Percentiles rank a stretch among this genome's conserved stretches.
phyloP scores from a whole-genome alignment of 2,888 invertebrate species.

The Platycheirus rosarum region DNA sequence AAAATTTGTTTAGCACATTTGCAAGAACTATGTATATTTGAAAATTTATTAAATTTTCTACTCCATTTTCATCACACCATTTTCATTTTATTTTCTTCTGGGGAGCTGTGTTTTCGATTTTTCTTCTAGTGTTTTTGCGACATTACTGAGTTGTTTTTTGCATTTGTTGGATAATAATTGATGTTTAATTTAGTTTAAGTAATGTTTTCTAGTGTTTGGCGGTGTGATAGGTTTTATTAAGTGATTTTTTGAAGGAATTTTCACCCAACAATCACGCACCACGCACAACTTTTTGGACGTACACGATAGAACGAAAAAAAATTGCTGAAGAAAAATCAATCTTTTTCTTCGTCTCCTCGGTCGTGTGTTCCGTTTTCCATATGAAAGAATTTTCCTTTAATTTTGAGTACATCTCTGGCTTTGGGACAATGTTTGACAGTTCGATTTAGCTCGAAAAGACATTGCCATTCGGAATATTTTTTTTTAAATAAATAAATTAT shows the following conservation, averaged over 20 bases:
- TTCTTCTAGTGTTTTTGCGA: constrained; percentile 29
- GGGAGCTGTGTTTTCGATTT: constrained; percentile 8
- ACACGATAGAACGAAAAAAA: constrained; percentile 62
- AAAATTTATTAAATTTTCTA: constrained; percentile 11
- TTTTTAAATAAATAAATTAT: background rate
- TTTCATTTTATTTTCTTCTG: constrained; percentile 8
- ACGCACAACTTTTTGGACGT: constrained; percentile 56
- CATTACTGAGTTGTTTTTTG: constrained; percentile 3
- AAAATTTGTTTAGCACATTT: constrained; percentile 18
- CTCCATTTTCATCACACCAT: constrained; percentile 41
- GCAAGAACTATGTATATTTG: constrained; percentile 12
- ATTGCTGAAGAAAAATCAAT: constrained; percentile 71
- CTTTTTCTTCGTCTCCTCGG: constrained; percentile 63
- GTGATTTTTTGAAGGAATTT: constrained; percentile 29
- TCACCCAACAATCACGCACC: constrained; percentile 65
- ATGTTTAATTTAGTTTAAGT: background rate
- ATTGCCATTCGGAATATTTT: background rate
- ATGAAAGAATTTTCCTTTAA: constrained; percentile 20
- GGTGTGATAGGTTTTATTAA: constrained; percentile 8
- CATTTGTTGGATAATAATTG: too few species aligned
- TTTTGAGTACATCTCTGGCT: constrained; percentile 52
- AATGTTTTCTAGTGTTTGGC: background rate
- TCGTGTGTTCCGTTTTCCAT: constrained; percentile 67
- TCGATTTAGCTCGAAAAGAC: background rate
- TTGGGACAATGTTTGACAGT: constrained; percentile 65